A percentile compares a stretch with the other conserved stretches of the same genome.
phyloP scores from a whole-genome alignment of 2,113 vertebrate species.

The Tretioscincus oriximinensis region DNA sequence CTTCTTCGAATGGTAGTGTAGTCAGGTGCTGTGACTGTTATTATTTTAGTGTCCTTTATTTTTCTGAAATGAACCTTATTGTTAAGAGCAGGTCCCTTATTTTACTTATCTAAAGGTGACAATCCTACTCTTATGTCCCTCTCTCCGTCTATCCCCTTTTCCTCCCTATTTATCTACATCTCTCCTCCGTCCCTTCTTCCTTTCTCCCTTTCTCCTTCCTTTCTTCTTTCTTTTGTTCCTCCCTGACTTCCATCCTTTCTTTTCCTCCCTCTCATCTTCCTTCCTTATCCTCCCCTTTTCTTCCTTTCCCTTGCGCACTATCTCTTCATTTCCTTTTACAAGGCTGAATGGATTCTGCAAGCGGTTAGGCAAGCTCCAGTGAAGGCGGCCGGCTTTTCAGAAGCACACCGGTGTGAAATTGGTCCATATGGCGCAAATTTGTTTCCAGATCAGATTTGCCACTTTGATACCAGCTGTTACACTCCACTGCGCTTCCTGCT shows the following conservation, averaged over 20 bases:
- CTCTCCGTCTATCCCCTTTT: background rate
- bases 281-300: background rate
- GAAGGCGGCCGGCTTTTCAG: background rate
- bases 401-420: background rate
- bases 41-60: no score
- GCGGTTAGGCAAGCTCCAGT: background rate
- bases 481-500: background rate
- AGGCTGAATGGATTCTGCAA: background rate
- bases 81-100: no score
- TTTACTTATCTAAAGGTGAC: no score
- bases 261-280: background rate
- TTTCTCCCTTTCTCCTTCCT: background rate
- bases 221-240: background rate
- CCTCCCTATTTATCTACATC: no score
- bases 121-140: no score
- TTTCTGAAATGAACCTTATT: no score
- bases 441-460: constrained; percentile 4
- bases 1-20: no score
- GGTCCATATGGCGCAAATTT: background rate
- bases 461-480: background rate
- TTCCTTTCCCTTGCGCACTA: background rate
- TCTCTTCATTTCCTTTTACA: background rate
- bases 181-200: background rate
- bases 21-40: no score
- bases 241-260: background rate